Evolutionary conservation across 2,888 invertebrate genomes (phyloP).

Genomic region (Diarsia brunnea): DNA sequence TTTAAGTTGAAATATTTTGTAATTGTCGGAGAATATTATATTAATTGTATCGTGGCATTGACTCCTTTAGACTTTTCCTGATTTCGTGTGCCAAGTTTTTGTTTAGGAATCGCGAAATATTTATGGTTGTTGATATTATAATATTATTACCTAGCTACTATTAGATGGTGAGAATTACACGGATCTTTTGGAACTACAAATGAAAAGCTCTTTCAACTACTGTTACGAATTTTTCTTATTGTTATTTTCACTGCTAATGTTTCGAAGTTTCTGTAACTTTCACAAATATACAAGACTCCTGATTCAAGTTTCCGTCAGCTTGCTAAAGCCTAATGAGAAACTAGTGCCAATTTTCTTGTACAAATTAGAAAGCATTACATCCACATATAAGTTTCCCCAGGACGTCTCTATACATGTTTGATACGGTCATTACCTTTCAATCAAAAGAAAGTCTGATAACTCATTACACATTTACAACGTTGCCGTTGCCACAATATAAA

Average conservation of each 20-base stretch:
- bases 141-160: slow-evolving; percentile 16
- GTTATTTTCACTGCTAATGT: background rate
- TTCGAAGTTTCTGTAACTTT: background rate
- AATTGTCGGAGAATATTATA: background rate
- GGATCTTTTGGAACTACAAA: slow-evolving; percentile 1
- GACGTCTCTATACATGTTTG: slow-evolving; percentile 27
- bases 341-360: background rate
- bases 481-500: slow-evolving; percentile 23
- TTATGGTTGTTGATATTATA: slow-evolving; percentile 39
- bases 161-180: slow-evolving; percentile 1
- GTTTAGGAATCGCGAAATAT: slow-evolving; percentile 41
- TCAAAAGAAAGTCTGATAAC: slow-evolving; percentile 42
- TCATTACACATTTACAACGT: slow-evolving; percentile 30
- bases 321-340: background rate
- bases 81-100: slow-evolving; percentile 49
- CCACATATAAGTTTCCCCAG: slow-evolving; percentile 26
- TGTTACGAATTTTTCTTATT: slow-evolving; percentile 5
- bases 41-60: slow-evolving; percentile 47
- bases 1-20: background rate
- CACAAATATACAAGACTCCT: background rate
- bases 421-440: slow-evolving; percentile 39
- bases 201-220: background rate
- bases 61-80: slow-evolving; percentile 52
- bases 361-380: slow-evolving; percentile 29
- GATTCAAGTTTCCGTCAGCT: background rate